Evolutionary conservation across 2,797 vertebrate species (phyloP).

Genomic region (Spheniscus humboldti): DNA sequence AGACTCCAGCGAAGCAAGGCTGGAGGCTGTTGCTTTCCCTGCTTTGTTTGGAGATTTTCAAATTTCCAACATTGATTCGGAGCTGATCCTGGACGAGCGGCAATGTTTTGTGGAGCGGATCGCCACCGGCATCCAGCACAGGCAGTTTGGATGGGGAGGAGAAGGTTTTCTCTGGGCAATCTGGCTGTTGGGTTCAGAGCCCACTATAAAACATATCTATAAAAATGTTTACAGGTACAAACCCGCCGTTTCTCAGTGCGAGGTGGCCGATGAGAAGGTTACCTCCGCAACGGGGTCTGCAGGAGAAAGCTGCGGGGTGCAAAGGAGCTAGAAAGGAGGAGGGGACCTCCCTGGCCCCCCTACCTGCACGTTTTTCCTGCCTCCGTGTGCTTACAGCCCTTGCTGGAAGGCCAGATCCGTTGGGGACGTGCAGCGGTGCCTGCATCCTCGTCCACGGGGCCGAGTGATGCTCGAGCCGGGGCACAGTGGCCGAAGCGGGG

Average conservation of each 20-base stretch:
- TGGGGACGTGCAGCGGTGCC: background rate
- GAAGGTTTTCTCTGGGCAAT: background rate
- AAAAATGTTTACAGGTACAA: background rate
- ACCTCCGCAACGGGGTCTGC: fast-evolving
- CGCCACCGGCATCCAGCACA: fast-evolving
- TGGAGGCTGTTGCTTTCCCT: background rate
- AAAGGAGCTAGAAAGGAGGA: background rate
- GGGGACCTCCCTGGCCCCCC: fast-evolving
- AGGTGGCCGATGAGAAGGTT: fast-evolving
- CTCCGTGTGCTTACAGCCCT: fast-evolving
- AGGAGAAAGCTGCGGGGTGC: background rate
- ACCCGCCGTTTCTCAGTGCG: fast-evolving
- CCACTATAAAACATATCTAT: fast-evolving
- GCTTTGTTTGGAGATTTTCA: background rate
- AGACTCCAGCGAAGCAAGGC: background rate
- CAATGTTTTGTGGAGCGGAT: fast-evolving
- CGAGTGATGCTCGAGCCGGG: fast-evolving
- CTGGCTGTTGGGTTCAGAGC: background rate
- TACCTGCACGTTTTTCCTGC: fast-evolving
- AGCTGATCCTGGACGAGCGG: fast-evolving
- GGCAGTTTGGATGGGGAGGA: background rate
- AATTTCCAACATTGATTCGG: fast-evolving
- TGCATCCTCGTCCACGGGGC: fast-evolving
- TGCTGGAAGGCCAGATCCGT: too few relatives aligned
- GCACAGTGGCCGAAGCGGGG: background rate